Conservation (phyloP, 2,888 invertebrate species). For the Oxyscelio sp. region DNA sequence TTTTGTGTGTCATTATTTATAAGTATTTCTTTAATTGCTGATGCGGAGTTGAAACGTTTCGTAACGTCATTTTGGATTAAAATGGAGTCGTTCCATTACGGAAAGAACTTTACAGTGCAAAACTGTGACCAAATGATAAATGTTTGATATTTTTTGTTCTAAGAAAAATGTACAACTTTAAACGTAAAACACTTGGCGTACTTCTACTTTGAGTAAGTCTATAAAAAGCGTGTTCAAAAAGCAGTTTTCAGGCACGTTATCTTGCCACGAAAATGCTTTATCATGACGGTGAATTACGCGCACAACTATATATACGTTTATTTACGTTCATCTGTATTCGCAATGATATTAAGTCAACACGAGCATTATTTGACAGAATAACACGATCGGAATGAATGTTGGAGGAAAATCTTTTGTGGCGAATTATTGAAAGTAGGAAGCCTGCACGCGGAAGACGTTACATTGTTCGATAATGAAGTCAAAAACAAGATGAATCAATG, state of each 20-base stretch:
- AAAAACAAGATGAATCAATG: not conserved
- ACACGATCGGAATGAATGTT: not conserved
- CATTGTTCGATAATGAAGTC: not conserved
- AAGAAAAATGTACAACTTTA: too few relatives aligned
- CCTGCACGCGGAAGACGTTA: not conserved
- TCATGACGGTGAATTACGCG: conserved; percentile 23
- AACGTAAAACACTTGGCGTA: too few relatives aligned
- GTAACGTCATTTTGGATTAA: conserved; percentile 28
- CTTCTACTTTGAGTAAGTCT: too few relatives aligned
- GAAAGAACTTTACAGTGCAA: too few relatives aligned
- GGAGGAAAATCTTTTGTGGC: not conserved
- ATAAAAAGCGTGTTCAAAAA: not conserved
- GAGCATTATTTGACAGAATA: not conserved
- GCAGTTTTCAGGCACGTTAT: conserved; percentile 22
- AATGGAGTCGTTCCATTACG: not conserved
- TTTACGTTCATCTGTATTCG: conserved; percentile 13
- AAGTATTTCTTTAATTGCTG: conserved; percentile 42
- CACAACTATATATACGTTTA: conserved; percentile 1
- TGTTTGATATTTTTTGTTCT: too few relatives aligned
- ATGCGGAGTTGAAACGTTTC: conserved; percentile 31
- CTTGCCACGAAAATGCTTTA: conserved; percentile 41
- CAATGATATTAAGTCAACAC: not conserved
- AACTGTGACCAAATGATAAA: too few relatives aligned
- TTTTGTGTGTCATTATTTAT: conserved; percentile 33
- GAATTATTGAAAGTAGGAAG: conserved; percentile 6